Evolutionary conservation across 1,140 invertebrate genomes (phyloP), one percentile per base, ranked within the genome.

Genomic region (Lordiphosa collinella): DNA sequence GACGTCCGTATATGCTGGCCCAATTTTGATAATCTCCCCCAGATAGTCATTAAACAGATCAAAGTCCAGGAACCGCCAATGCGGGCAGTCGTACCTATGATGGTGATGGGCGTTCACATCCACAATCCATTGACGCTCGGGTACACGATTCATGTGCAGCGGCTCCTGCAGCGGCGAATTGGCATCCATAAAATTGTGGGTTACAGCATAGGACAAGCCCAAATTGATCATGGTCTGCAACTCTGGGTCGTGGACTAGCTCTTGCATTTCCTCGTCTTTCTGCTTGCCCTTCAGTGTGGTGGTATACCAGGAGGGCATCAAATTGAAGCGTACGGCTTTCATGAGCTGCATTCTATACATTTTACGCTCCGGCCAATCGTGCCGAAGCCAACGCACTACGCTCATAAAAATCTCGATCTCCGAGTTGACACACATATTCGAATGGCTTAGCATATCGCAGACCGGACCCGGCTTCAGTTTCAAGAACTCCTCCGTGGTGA

Each of bases 221-320:
- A 93, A 92, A 63, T 94, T 93, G 14, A 95, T 92, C 31, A 41
- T 14, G 3, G 25, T 9, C 6, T 35, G 22, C 91, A 95, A 93
- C 70, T 92, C 92, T 68, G 93, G 92, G 5, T 94, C 91, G 67
- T 92, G 91, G 1, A 91, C 89, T 70, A 92, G 90, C 37, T 92
- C 92, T 41, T 91, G 82, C 92, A 94, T 65, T 93, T 93, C 0
- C 64, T 93, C 93, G 32, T 93, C 89, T 92, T 92, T 5, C 0
- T 53, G 46, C 5, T 55, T 55, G 6, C 12, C 4, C 35, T 62
- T 63, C 16, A 95, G 92, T 35, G 94, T 92, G 1, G 94, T 91
- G 4, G 94, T 89, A 72, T 94, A 93, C 92, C 93, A 94, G 0
- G 93, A 92, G 0, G 93, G 92, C 59, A 95, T 93, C 11, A 94